These are phyloP conservation scores for Apeira syringaria DNA, from an alignment of 2,888 invertebrate genomes.

Conservation along the genomic window DNA sequence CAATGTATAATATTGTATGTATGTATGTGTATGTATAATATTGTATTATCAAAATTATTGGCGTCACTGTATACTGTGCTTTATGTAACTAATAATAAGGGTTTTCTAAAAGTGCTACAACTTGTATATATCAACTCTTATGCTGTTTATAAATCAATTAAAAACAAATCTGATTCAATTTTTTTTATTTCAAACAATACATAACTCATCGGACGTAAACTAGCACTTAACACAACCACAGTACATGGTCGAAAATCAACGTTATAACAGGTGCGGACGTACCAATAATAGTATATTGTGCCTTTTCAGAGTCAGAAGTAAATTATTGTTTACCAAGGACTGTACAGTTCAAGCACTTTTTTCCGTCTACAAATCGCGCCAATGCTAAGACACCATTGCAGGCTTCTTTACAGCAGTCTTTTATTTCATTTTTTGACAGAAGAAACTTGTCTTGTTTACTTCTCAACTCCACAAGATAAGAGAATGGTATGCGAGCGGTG, in stretches of 20 bases:
- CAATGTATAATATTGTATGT: too few species aligned
- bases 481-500: conserved; percentile 66
- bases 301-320: background rate
- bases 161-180: background rate
- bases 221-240: background rate
- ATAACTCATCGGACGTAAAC: conserved; percentile 16
- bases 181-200: conserved; percentile 4
- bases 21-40: too few species aligned
- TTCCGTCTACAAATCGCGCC: conserved; percentile 58
- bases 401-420: conserved; percentile 61
- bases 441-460: conserved; percentile 63
- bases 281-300: too few species aligned
- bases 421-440: conserved; percentile 61
- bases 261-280: too few species aligned
- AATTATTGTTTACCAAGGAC: conserved; percentile 35
- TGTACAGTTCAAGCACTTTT: conserved; percentile 55
- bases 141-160: background rate
- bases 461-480: conserved; percentile 68
- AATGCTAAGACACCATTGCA: conserved; percentile 59
- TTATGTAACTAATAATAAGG: too few species aligned
- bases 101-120: too few species aligned
- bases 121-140: too few species aligned
- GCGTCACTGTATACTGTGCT: too few species aligned
- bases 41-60: too few species aligned
- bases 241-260: too few species aligned